Evolutionary conservation across 2,797 vertebrate species (phyloP).

Genomic region (Notamacropus eugenii): DNA sequence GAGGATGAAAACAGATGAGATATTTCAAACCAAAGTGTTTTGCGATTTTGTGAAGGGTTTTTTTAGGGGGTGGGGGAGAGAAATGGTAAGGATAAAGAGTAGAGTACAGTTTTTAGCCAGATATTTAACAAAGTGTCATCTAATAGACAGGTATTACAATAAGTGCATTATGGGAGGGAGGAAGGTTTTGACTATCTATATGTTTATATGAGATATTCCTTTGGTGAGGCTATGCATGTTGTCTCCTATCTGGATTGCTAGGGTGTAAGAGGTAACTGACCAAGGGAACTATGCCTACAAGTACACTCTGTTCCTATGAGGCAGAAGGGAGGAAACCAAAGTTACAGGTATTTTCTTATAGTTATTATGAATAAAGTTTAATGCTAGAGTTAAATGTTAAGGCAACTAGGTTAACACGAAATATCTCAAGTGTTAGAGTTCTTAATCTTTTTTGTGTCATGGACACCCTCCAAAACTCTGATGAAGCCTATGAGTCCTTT

Average conservation of each 20-base stretch:
- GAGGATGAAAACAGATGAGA: conserved; percentile 26
- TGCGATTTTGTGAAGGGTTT: neutral
- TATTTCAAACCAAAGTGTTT: conserved; percentile 16
- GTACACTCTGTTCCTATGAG: neutral
- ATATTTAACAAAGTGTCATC: neutral
- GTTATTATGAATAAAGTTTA: neutral
- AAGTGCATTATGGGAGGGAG: neutral
- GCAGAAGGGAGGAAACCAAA: neutral
- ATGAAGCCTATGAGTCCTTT: neutral
- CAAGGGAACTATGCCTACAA: neutral
- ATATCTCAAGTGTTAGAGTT: neutral
- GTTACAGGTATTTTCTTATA: neutral
- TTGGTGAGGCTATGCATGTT: neutral
- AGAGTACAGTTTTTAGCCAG: neutral
- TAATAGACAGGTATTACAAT: neutral
- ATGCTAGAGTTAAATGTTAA: neutral
- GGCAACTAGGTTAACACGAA: neutral
- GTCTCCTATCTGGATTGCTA: neutral
- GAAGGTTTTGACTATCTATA: neutral
- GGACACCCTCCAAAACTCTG: neutral
- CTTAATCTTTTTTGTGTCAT: neutral
- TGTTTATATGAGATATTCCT: neutral
- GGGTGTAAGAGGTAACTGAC: neutral
- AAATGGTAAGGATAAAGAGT: neutral
- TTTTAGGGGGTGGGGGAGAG: neutral